Conservation (phyloP, 1,140 invertebrate genomes). For the Drosophila guanche region DNA sequence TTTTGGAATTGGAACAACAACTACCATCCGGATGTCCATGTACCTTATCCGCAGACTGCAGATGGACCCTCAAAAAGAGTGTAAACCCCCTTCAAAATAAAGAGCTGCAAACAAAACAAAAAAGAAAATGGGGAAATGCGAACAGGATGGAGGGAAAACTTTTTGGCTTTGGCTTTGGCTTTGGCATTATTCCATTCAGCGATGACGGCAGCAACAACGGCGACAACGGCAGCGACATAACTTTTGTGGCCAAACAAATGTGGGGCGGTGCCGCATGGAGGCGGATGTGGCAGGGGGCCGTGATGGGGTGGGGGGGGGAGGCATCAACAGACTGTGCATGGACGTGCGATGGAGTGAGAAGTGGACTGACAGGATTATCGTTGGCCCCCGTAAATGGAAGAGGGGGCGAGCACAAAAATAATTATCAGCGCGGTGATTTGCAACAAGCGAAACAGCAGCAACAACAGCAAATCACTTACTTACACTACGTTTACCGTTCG, state of each 20-base stretch:
- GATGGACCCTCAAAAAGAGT: no score
- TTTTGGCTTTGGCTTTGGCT: conserved; percentile 28
- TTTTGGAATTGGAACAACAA: no score
- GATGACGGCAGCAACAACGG: conserved; percentile 7
- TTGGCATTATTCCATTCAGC: neutral
- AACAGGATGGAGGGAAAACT: conserved; percentile 28
- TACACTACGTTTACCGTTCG: conserved; percentile 57
- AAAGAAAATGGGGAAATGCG: neutral
- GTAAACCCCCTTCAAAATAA: neutral
- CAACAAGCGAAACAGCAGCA: conserved; percentile 10
- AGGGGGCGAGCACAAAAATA: conserved; percentile 65
- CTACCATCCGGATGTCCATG: no score
- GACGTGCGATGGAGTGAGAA: conserved; percentile 1
- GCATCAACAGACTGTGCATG: neutral
- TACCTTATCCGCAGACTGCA: no score
- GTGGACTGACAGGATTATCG: neutral
- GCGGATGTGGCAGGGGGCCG: neutral
- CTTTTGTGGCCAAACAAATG: conserved; percentile 52
- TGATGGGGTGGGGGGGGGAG: neutral
- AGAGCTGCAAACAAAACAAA: neutral
- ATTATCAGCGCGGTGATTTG: conserved; percentile 70
- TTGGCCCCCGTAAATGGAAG: conserved; percentile 28
- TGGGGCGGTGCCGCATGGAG: conserved; percentile 23
- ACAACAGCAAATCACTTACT: conserved; percentile 58
- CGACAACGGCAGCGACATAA: conserved; percentile 25